Base-by-base conservation (phyloP, 2,888 invertebrate genomes). In the Drosophila setosimentum region DNA sequence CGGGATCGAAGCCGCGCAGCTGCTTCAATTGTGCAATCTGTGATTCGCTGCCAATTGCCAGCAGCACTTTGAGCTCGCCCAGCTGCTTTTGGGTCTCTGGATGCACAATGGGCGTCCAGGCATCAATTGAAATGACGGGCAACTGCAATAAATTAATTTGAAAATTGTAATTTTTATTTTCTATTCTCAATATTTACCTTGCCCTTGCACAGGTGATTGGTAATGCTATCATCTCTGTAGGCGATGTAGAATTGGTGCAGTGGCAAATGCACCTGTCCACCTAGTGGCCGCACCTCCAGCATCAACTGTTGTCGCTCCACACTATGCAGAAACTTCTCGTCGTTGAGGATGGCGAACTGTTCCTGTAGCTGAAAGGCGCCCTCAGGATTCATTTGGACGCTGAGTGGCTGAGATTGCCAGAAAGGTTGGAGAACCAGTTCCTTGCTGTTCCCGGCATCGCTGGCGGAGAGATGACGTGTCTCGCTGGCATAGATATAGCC, bases 181-280 rank as follows among this genome's bases (percentile, higher is more conserved):
- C 5, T 1, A 6, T 45, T 8, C 4, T 29, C 1, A 8, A 5
- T 37, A 37, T 70, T 59, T 91, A 95, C 95, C 92, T 94, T 94
- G 72, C 94, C 94, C 78, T 94, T 92, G 68, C 93, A 91, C 33
- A 95, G 92, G 89, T 95, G 94, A 76, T 94, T 93, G 68, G 92
- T 91, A 24, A 95, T 94, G 58, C 92, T 92, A 24, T 94, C 93
- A 93, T 95, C 95, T 73, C 94, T 93, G 81, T 94, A 95, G 1
- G 95, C 94, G 57, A 95, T 92, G 80, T 94, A 95, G 82, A 95
- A 94, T 71, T 95, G 94, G 91, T 95, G 95, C 51, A 95, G 87
- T 6, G 95, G 93, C 55, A 95, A 85, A 83, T 94, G 94, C 5
- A 94, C 93, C 32, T 94, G 91, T 2, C 77, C 86, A 24, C 78